A percentile compares a stretch with the other conserved stretches of the same genome.
phyloP scores from a whole-genome alignment of 2,797 vertebrate species.

The Bufotes viridis region DNA sequence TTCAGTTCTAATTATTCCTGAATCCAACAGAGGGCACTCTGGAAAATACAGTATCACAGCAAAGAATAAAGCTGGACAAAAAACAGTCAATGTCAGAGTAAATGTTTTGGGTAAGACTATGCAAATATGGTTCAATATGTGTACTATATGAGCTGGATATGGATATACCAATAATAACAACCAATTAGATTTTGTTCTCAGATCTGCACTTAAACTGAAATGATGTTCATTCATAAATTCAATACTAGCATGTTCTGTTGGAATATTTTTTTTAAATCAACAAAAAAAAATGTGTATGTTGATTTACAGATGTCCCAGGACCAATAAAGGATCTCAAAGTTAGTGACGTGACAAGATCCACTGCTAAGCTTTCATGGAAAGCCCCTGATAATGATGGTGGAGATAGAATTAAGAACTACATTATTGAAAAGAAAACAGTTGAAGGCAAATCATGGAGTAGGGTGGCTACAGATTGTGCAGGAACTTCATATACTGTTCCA shows the following conservation, averaged over 20 bases:
- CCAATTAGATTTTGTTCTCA: not conserved
- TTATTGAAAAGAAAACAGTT: constrained; percentile 92
- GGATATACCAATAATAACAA: not conserved
- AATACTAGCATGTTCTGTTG: not conserved
- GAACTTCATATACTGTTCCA: constrained; percentile 87
- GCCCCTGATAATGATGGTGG: constrained; percentile 93
- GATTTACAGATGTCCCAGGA: constrained; percentile 88
- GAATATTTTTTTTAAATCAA: not conserved
- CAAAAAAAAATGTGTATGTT: not conserved
- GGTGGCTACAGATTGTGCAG: constrained; percentile 87
- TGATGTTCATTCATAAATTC: not conserved
- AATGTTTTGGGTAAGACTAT: constrained; percentile 89
- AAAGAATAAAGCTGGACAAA: constrained; percentile 97
- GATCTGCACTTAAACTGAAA: not conserved
- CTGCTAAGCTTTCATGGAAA: constrained; percentile 94
- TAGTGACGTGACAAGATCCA: constrained; percentile 91
- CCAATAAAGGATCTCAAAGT: constrained; percentile 92
- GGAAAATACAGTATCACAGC: constrained; percentile 96
- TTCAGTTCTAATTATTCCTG: constrained; percentile 83
- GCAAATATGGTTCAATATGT: not conserved
- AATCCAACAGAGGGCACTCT: constrained; percentile 87
- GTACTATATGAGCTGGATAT: not conserved
- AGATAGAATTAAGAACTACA: constrained; percentile 94
- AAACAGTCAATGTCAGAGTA: constrained; percentile 89
- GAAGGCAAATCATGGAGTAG: constrained; percentile 96